Evolutionary conservation across 2,797 vertebrate genomes (phyloP), one percentile per base, ranked within the genome.

Genomic region (Anguilla marmorata): DNA sequence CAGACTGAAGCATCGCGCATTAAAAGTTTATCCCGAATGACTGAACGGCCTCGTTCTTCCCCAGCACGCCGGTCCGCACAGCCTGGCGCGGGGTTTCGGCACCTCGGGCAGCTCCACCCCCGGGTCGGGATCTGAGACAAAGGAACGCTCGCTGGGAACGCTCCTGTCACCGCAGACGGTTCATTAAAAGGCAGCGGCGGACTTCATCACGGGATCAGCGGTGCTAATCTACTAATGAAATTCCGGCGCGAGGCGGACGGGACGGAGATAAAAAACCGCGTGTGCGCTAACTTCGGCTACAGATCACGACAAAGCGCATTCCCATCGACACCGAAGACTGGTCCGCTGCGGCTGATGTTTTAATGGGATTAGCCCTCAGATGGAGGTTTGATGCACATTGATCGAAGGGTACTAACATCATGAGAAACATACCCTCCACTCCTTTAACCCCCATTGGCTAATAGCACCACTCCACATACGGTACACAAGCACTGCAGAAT

Each of bases 161-260:
- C 45, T 79, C 37, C 37, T 3, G 16, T 14, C 37, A 24, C 76
- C 2, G 6, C 11, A 48, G 76, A 48, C 24, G 60, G 87, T 85
- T 88, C 83, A 88, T 88, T 85, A 88, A 74, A 72, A 56, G 1
- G 0, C 86, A 30, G 30, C 12, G 24, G 84, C 76, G 52, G 66
- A 79, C 48, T 69, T 80, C 21, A 84, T 84, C 60, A 74, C 76
- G 72, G 76, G 63, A 86, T 85, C 85, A 69, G 83, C 50, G 19
- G 63, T 12, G 79, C 85, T 91, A 87, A 89, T 84, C 89, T 85
- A 84, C 85, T 89, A 89, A 89, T 69, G 63, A 82, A 85, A 82
- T 60, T 56, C 83, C 72, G 9, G 58, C 63, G 52, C 19, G 21
- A 30, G 52, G 14, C n/a, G 82, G 83, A 79, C 50, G 21, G 69